Percentiles rank a stretch among this genome's conserved stretches.
Evolutionary conservation across 2,113 vertebrate genomes (phyloP).

Genomic region (Fregetta grallaria): DNA sequence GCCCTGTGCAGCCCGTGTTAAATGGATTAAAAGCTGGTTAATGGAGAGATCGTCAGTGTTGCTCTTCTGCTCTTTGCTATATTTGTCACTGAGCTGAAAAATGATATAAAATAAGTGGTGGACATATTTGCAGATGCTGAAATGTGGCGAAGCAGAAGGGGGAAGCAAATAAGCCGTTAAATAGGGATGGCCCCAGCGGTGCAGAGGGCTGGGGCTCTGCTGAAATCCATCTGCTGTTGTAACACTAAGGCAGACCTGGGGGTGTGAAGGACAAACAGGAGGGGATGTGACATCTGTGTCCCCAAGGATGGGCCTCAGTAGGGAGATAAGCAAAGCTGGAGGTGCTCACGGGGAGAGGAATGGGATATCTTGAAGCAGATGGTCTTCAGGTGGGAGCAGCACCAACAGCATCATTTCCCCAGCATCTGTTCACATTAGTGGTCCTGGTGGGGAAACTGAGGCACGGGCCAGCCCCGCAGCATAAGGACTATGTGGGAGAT

Average conservation of each 20-base stretch:
- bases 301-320: not conserved
- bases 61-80: not conserved
- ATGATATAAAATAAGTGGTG: not conserved
- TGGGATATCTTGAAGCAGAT: not conserved
- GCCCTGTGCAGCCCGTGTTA: not conserved
- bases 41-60: not conserved
- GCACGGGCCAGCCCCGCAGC: rapidly evolving
- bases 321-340: not conserved
- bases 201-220: not conserved
- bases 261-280: not conserved
- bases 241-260: rapidly evolving
- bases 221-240: not conserved
- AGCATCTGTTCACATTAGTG: rapidly evolving
- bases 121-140: not conserved
- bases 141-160: not conserved
- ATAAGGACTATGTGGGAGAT: rapidly evolving
- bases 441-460: not conserved
- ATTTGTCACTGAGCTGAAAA: not conserved
- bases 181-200: rapidly evolving
- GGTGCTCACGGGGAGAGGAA: not conserved
- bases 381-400: not conserved
- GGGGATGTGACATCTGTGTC: not conserved
- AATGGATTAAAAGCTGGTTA: not conserved
- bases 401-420: too few species aligned
- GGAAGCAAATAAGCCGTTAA: not conserved